Percentiles rank a stretch among this genome's conserved stretches.
phyloP scores from a whole-genome alignment of 2,113 vertebrate genomes.

The Hippopotamus amphibius region DNA sequence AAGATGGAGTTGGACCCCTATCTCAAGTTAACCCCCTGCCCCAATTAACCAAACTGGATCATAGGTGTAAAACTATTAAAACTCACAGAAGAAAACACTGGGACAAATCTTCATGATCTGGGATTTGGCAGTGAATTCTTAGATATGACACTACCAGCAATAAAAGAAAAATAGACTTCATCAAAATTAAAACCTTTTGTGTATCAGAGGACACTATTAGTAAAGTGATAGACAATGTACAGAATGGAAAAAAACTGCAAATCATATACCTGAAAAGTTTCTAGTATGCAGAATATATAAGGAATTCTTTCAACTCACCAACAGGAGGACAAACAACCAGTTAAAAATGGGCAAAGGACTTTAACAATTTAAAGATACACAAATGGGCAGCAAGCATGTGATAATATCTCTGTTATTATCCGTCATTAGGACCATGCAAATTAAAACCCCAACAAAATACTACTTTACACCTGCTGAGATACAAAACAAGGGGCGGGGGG shows the following conservation, averaged over 20 bases:
- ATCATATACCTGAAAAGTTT: not conserved
- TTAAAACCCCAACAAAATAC: not conserved
- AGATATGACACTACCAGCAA: not conserved
- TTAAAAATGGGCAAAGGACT: not conserved
- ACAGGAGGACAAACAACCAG: not conserved
- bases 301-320: not conserved
- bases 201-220: not conserved
- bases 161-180: not conserved
- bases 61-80: not conserved
- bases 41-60: not conserved
- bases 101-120: not conserved
- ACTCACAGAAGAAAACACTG: not conserved
- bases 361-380: not conserved
- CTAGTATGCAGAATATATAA: not conserved
- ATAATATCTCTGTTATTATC: fast-evolving
- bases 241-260: not conserved
- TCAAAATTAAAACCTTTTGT: not conserved
- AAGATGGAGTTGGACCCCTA: not conserved
- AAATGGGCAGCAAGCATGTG: not conserved
- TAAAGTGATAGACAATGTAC: not conserved
- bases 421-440: not conserved
- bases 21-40: not conserved
- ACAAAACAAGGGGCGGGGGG: not conserved
- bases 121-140: not conserved
- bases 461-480: not conserved